These are phyloP conservation scores for Falco rusticolus DNA, from an alignment of 2,797 vertebrate genomes.

Conservation along the genomic window DNA sequence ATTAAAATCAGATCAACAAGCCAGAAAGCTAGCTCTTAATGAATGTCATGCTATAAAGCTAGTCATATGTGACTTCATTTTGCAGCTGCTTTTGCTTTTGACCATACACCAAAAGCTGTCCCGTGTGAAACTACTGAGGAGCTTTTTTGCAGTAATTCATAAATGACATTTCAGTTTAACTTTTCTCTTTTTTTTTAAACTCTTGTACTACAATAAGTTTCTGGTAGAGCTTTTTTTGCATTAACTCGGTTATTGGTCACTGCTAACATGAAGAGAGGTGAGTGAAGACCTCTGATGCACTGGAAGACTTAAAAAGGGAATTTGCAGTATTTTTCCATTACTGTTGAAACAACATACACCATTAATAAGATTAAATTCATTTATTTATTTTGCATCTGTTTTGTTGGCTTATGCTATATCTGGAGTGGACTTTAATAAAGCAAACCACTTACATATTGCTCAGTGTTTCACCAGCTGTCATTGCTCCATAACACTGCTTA, in stretches of 20 bases:
- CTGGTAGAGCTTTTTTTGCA: slow-evolving; percentile 42
- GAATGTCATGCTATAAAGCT: not conserved
- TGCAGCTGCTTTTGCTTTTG: slow-evolving; percentile 32
- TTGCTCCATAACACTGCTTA: slow-evolving; percentile 20
- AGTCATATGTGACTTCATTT: not conserved
- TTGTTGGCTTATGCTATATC: slow-evolving; percentile 46
- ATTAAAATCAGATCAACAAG: not conserved
- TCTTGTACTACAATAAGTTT: slow-evolving; percentile 13
- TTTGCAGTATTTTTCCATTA: not conserved
- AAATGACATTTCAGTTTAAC: slow-evolving; percentile 60
- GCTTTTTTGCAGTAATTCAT: slow-evolving; percentile 54
- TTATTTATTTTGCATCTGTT: slow-evolving; percentile 40
- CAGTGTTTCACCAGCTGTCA: slow-evolving; percentile 35
- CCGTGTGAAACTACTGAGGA: slow-evolving; percentile 75
- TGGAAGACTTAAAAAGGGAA: not conserved
- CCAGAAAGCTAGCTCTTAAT: not conserved
- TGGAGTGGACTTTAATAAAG: slow-evolving; percentile 8
- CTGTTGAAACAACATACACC: slow-evolving; percentile 1
- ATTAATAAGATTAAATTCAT: slow-evolving; percentile 34
- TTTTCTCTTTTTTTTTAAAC: not conserved
- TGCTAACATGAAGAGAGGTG: slow-evolving; percentile 48
- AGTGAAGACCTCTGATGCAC: slow-evolving; percentile 6
- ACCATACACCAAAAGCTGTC: slow-evolving; percentile 67
- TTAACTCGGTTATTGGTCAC: slow-evolving; percentile 40
- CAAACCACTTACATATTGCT: slow-evolving; percentile 15